phyloP scores from a whole-genome alignment of 2,888 invertebrate genomes.

The Scaptomyza parva region DNA sequence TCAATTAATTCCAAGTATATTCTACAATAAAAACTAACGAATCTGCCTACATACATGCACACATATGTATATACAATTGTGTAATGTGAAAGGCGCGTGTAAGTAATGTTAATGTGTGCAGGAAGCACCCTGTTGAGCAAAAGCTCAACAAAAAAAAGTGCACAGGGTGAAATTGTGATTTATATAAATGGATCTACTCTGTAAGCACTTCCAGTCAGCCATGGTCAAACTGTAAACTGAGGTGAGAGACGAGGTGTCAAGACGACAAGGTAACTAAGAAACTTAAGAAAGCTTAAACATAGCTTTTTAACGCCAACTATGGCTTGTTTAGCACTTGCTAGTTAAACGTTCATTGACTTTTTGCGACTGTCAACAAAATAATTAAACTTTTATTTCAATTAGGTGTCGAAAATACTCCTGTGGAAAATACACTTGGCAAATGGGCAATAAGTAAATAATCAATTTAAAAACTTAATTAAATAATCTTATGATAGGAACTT shows the following conservation, averaged over 20 bases:
- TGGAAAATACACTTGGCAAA: not conserved
- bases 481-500: not conserved
- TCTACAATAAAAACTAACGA: constrained; percentile 16
- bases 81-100: not conserved
- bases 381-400: constrained; percentile 65
- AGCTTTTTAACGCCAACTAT: not conserved
- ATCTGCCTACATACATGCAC: too few relatives aligned
- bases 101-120: not conserved
- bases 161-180: not conserved
- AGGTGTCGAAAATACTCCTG: constrained; percentile 16
- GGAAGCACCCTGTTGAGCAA: constrained; percentile 14
- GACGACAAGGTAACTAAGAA: constrained; percentile 3
- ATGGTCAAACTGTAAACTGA: constrained; percentile 2
- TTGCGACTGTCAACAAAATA: constrained; percentile 58
- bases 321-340: not conserved
- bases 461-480: not conserved
- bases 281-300: constrained; percentile 1
- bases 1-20: constrained; percentile 41
- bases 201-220: not conserved
- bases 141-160: not conserved
- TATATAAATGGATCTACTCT: not conserved
- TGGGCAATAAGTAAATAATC: not conserved
- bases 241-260: too few relatives aligned
- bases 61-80: not conserved
- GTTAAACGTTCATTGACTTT: constrained; percentile 54